phyloP scores from a whole-genome alignment of 1,140 invertebrate genomes.

The Drosophila tsacasi region DNA sequence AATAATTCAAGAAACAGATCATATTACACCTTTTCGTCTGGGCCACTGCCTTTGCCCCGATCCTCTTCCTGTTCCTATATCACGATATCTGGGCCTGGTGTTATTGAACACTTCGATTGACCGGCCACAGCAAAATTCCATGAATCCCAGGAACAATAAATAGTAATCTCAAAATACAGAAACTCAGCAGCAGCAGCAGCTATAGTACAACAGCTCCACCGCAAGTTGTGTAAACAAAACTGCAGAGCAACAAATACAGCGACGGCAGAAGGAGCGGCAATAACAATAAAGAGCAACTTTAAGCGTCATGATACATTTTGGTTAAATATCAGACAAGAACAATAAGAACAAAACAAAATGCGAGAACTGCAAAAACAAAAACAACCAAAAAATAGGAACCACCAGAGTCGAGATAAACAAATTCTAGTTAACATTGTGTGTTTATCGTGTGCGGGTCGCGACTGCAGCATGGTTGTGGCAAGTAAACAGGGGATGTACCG shows the following conservation, averaged over 20 bases:
- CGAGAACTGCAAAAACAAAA: slow-evolving; percentile 7
- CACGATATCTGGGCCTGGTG: slow-evolving; percentile 29
- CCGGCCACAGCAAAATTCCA: slow-evolving; percentile 57
- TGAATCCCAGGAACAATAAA: slow-evolving; percentile 80
- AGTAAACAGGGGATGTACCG: neutral
- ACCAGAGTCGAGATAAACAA: slow-evolving; percentile 74
- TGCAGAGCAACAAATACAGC: slow-evolving; percentile 48
- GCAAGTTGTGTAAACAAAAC: slow-evolving; percentile 79
- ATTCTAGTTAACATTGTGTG: slow-evolving; percentile 80
- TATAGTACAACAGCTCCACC: slow-evolving; percentile 31
- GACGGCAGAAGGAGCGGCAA: slow-evolving; percentile 29
- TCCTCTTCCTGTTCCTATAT: slow-evolving; percentile 7
- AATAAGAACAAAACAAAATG: slow-evolving; percentile 37
- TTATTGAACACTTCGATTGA: slow-evolving; percentile 64
- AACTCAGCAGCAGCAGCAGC: slow-evolving; percentile 20
- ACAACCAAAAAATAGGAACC: slow-evolving; percentile 29
- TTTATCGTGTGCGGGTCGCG: slow-evolving; percentile 54
- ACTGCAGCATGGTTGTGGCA: slow-evolving; percentile 19
- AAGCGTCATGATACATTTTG: slow-evolving; percentile 78
- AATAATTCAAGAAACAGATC: neutral
- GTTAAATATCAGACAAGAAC: slow-evolving; percentile 71
- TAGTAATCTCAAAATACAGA: slow-evolving; percentile 61
- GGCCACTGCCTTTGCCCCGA: neutral
- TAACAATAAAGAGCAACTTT: slow-evolving; percentile 64
- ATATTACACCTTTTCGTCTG: slow-evolving; percentile 3